These are phyloP conservation scores for Pachycephala philippinensis DNA, from an alignment of 2,113 vertebrate species.

Conservation along the genomic window DNA sequence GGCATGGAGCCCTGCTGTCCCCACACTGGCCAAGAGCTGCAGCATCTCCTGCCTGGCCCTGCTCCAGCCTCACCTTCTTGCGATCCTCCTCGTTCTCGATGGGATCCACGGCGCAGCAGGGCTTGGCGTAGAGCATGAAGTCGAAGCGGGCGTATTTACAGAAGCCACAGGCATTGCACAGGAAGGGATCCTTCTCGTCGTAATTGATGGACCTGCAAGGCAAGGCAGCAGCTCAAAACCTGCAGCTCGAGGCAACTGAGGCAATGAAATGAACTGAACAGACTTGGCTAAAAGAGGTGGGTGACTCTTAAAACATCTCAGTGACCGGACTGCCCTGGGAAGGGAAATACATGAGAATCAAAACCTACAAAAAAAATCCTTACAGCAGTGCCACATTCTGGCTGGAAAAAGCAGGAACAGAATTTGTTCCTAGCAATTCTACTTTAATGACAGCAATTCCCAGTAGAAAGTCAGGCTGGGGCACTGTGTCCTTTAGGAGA, in stretches of 20 bases:
- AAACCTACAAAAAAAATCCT: not conserved
- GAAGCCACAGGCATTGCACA: slow-evolving; percentile 98
- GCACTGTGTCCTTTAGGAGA: not conserved
- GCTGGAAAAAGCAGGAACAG: not conserved
- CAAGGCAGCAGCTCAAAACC: not conserved
- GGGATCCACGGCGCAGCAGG: slow-evolving; percentile 97
- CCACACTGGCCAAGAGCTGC: not conserved
- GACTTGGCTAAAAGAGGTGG: not conserved
- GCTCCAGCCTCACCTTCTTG: slow-evolving; percentile 83
- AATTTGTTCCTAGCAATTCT: not conserved
- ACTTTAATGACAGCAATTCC: not conserved
- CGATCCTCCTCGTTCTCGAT: slow-evolving; percentile 98
- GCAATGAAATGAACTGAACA: not conserved
- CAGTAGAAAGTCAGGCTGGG: not conserved
- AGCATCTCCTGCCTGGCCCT: not conserved
- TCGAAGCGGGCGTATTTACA: slow-evolving; percentile 99
- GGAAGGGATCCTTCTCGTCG: slow-evolving; percentile 96
- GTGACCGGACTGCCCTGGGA: not conserved
- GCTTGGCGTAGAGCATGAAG: slow-evolving; percentile 97
- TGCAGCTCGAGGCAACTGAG: not conserved
- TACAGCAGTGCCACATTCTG: not conserved
- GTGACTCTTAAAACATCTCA: not conserved
- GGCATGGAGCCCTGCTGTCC: not conserved
- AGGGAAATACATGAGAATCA: not conserved
- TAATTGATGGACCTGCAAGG: slow-evolving; percentile 93